A percentile compares a stretch with the other conserved stretches of the same genome.
phyloP scores from a whole-genome alignment of 2,888 invertebrate genomes.

The Sinotaia quadrata region DNA sequence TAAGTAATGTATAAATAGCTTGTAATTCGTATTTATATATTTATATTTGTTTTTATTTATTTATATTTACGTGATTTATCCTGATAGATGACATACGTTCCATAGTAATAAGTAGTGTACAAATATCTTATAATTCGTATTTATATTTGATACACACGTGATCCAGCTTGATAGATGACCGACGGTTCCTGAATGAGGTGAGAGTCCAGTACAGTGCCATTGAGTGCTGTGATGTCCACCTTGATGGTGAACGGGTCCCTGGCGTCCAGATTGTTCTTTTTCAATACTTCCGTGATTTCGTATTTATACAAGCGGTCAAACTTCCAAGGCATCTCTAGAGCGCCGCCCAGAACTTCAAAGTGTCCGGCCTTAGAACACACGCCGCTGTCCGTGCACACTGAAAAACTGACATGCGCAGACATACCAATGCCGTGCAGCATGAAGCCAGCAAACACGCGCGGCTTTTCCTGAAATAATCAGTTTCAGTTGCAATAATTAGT shows the following conservation, averaged over 20 bases:
- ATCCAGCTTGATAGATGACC: conserved; percentile 21
- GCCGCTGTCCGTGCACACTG: conserved; percentile 28
- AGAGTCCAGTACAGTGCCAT: conserved; percentile 19
- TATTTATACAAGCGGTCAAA: conserved; percentile 43
- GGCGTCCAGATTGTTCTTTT: neutral
- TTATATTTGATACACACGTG: conserved; percentile 31
- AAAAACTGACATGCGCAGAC: conserved; percentile 34
- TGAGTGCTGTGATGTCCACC: conserved; percentile 10
- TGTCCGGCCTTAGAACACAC: conserved; percentile 35
- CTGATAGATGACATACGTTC: too few relatives aligned
- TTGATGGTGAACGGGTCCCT: conserved; percentile 12
- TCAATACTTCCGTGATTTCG: conserved; percentile 35
- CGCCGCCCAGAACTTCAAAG: conserved; percentile 42
- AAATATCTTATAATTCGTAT: too few relatives aligned
- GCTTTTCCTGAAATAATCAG: conserved; percentile 29
- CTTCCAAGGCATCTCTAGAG: conserved; percentile 42
- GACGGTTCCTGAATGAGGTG: conserved; percentile 14
- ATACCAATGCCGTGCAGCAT: conserved; percentile 39
- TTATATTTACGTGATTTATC: too few relatives aligned
- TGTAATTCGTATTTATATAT: too few relatives aligned
- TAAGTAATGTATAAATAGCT: too few relatives aligned
- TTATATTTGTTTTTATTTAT: too few relatives aligned
- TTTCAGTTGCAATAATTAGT: too few relatives aligned
- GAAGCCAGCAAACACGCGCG: conserved; percentile 44
- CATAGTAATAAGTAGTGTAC: too few relatives aligned